Conservation (phyloP, 2,888 invertebrate genomes). For the Ametastegia equiseti region DNA sequence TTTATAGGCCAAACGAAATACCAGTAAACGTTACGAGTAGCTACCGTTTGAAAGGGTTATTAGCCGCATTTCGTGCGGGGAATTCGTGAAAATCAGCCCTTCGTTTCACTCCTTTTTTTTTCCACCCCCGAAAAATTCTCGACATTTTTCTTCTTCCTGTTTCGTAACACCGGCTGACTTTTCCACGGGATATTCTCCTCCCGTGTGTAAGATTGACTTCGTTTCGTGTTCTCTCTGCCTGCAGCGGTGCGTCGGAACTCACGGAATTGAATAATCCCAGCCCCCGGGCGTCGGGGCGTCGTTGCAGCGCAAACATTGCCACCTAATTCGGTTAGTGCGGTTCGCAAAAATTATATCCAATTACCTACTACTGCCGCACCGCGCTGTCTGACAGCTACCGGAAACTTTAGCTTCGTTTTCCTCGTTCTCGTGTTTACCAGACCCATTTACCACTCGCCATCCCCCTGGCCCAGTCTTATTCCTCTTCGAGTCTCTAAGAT, state of each 20-base stretch:
- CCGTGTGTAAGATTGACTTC: background rate
- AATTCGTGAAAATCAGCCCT: conserved; percentile 62
- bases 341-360: conserved; percentile 70
- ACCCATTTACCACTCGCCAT: conserved; percentile 32
- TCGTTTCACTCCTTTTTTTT: conserved; percentile 16
- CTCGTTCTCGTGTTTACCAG: conserved; percentile 23
- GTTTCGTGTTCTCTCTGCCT: background rate
- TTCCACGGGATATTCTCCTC: background rate
- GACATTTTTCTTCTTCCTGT: background rate
- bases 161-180: background rate
- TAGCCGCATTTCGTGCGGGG: conserved; percentile 65
- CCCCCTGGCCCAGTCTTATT: too few species aligned
- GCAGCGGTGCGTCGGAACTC: background rate
- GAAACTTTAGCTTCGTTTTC: conserved; percentile 36
- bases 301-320: conserved; percentile 39
- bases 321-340: conserved; percentile 40
- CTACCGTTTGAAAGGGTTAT: conserved; percentile 67
- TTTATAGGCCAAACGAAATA: conserved; percentile 69
- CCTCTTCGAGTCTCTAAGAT: conserved; percentile 24
- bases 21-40: conserved; percentile 67
- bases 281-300: conserved; percentile 15
- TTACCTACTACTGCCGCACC: conserved; percentile 60
- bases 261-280: conserved; percentile 19
- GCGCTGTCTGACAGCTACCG: conserved; percentile 55
- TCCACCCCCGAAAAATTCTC: background rate